Base-by-base conservation (phyloP, 2,797 vertebrate species). In the Anguilla pacifica region DNA sequence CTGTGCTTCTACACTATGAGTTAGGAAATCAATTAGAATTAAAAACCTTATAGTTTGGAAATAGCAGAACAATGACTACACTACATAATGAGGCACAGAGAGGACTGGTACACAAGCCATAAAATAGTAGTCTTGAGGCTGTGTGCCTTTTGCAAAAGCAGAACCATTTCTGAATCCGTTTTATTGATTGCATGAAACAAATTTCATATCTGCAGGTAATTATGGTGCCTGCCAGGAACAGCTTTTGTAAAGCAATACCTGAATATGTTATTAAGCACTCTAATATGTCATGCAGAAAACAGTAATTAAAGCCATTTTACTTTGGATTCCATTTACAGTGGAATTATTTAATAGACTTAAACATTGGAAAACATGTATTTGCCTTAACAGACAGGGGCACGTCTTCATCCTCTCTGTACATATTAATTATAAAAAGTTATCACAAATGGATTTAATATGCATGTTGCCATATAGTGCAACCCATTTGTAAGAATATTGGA, bases 251-350 rank as follows among this genome's bases (percentile, higher is more conserved):
- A 83, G 43, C n/a, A 31, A 67, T 64, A 67, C 57, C 59, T 70
- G 59, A 67, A 61, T 70, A 43, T 46, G 28, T 83, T 87, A 83
- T 83, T 87, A 87, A 83, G 83, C 43, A 83, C 39, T 11, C 6
- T 43, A 13, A 39, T 35, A 39, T 39, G 0, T 77, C 28, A 39
- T 64, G 83, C 59, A 53, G 25, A 83, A 64, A 46, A 39, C 31
- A 13, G 57, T 51, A 77, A 77, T 77, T 39, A 83, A 35, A 83
- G 53, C 15, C 25, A n/a, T 83, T 67, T 87, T 49, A 49, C n/a
- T 22, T 46, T 28, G 39, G 55, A 46, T 39, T 85, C 25, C 11
- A 85, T 35, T 25, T 57, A 55, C 35, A 28, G 82, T 57, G 82
- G 15, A 61, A 85, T 61, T 49, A 64, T 25, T 85, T 67, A 39